Evolutionary conservation across 2,888 invertebrate species (phyloP).

Genomic region (Mechanitis messenoides): DNA sequence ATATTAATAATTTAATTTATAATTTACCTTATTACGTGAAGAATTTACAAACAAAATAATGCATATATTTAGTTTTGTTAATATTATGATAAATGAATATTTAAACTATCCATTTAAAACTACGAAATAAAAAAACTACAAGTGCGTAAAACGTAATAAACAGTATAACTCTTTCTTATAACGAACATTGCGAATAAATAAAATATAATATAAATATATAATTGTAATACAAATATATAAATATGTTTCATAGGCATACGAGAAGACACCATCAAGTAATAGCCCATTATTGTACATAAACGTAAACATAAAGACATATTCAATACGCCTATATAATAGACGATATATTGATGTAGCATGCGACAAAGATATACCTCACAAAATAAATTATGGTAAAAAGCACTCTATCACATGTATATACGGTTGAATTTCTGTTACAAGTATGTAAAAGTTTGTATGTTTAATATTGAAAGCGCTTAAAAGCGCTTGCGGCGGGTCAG

Average conservation of each 20-base stretch:
- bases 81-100: no score
- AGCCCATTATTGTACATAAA: constrained; percentile 32
- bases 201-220: no score
- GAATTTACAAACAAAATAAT: no score
- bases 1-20: not conserved
- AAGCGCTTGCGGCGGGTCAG: constrained; percentile 42
- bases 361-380: constrained; percentile 14
- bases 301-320: constrained; percentile 34
- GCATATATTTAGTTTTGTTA: no score
- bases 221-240: not conserved
- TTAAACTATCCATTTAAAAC: no score
- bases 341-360: constrained; percentile 9
- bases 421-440: constrained; percentile 15
- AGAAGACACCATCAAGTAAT: constrained; percentile 20
- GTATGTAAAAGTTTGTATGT: constrained; percentile 10
- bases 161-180: no score
- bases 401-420: not conserved
- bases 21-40: no score
- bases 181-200: no score
- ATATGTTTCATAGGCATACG: not conserved
- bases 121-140: no score
- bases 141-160: no score
- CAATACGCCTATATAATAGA: constrained; percentile 31
- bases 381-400: constrained; percentile 5
- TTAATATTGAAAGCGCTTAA: constrained; percentile 8